Evolutionary conservation across 2,113 vertebrate species (phyloP).

Genomic region (Lampris megalopsis): DNA sequence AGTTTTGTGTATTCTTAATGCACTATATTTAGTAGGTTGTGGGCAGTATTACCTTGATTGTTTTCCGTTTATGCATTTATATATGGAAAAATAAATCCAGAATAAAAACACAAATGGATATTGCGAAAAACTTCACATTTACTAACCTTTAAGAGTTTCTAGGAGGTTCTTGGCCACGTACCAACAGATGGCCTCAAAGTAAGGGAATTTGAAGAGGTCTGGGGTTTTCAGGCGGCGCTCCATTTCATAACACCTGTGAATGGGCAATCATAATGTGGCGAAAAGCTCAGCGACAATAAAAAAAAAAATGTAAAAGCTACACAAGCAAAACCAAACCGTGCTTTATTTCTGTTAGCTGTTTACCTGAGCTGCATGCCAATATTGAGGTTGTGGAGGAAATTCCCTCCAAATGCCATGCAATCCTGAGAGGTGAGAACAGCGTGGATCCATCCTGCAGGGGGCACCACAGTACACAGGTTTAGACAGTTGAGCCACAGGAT

Average conservation of each 20-base stretch:
- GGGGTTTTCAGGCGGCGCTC: slow-evolving; percentile 98
- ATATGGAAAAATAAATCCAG: too few relatives aligned
- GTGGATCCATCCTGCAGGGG: slow-evolving; percentile 95
- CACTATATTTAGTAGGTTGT: not conserved
- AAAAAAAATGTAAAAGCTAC: not conserved
- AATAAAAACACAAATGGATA: too few relatives aligned
- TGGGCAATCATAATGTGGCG: not conserved
- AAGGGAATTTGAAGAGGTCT: slow-evolving; percentile 99
- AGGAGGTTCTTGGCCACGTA: slow-evolving; percentile 98
- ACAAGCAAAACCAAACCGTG: not conserved
- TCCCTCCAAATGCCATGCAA: slow-evolving; percentile 99
- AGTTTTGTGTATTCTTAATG: not conserved
- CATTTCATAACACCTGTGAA: slow-evolving; percentile 97
- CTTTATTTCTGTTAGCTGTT: not conserved
- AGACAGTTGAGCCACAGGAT: not conserved
- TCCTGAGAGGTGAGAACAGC: slow-evolving; percentile 99
- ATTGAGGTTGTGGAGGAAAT: slow-evolving; percentile 99
- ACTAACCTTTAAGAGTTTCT: slow-evolving; percentile 95
- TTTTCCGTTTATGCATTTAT: not conserved
- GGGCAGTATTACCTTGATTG: not conserved
- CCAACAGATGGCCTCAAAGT: slow-evolving; percentile 99
- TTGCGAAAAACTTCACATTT: too few relatives aligned
- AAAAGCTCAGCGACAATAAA: not conserved
- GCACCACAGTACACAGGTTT: slow-evolving; percentile 36
- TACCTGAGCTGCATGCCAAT: slow-evolving; percentile 99